These are phyloP conservation scores for Rambutsinella grinnellia DNA, from an alignment of 2,888 invertebrate genomes.

Conservation along the genomic window DNA sequence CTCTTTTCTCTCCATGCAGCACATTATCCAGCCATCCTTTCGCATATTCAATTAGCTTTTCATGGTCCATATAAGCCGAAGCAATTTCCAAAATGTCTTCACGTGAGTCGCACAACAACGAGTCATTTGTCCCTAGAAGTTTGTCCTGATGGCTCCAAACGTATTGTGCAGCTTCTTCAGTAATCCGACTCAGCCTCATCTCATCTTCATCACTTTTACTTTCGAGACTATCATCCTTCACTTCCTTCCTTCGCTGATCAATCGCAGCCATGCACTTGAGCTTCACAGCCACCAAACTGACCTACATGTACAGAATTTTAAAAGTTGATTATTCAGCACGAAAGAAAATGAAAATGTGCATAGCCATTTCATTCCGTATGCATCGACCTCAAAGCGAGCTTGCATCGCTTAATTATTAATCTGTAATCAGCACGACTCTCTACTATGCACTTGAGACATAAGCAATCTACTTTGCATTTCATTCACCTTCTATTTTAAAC, in stretches of 20 bases:
- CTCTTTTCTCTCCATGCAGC: background rate
- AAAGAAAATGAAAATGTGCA: no score
- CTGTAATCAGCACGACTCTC: no score
- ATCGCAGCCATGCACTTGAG: constrained; percentile 47
- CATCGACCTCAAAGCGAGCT: no score
- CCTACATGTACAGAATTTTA: no score
- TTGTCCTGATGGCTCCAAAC: constrained; percentile 45
- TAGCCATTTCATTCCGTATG: no score
- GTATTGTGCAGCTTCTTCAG: constrained; percentile 40
- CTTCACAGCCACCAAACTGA: constrained; percentile 60
- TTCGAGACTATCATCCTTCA: constrained; percentile 13
- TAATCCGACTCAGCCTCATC: constrained; percentile 1
- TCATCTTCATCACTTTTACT: background rate
- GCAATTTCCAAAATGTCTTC: constrained; percentile 29
- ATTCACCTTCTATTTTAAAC: no score
- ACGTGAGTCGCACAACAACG: background rate
- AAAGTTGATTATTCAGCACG: no score
- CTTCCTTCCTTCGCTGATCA: constrained; percentile 20
- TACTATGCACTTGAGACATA: no score
- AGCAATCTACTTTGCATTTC: no score
- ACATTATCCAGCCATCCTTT: constrained; percentile 18
- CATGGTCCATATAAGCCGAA: constrained; percentile 11
- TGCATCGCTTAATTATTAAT: no score
- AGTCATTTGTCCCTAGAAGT: background rate
- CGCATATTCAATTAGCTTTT: constrained; percentile 30